Evolutionary conservation across 2,888 invertebrate species (phyloP).

Genomic region (Laspeyria flexula): DNA sequence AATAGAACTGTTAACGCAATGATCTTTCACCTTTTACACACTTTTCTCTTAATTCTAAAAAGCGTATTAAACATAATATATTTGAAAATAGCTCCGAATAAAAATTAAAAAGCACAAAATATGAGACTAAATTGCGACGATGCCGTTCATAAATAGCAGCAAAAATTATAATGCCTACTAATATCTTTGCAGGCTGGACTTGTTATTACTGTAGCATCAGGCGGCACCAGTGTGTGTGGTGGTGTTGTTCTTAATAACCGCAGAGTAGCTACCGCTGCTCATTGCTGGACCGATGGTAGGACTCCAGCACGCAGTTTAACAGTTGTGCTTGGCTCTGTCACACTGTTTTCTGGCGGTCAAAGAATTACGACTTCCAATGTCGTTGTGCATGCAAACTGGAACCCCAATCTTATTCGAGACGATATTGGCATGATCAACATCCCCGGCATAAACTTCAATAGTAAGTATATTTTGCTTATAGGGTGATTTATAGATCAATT

Average conservation of each 20-base stretch:
- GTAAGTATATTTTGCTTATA: constrained; percentile 35
- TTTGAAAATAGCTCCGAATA: too few relatives aligned
- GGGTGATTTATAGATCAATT: too few relatives aligned
- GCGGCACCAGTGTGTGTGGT: constrained; percentile 58
- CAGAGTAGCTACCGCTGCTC: constrained; percentile 60
- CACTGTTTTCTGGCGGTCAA: constrained; percentile 60
- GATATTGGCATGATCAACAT: constrained; percentile 56
- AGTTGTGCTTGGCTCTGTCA: constrained; percentile 60
- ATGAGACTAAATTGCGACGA: too few relatives aligned
- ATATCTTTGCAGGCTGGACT: constrained; percentile 54
- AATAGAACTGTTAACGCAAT: too few relatives aligned
- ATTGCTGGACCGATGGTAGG: constrained; percentile 65
- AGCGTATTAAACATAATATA: too few relatives aligned
- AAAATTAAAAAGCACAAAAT: neutral
- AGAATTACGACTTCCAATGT: constrained; percentile 48
- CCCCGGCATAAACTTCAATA: constrained; percentile 27
- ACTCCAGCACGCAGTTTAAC: constrained; percentile 57
- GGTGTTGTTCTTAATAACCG: constrained; percentile 53
- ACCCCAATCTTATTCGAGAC: constrained; percentile 49
- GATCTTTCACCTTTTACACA: too few relatives aligned
- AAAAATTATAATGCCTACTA: neutral
- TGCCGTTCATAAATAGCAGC: too few relatives aligned
- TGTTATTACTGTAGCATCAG: constrained; percentile 39
- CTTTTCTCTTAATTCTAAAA: too few relatives aligned
- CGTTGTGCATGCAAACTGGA: constrained; percentile 55